Evolutionary conservation across 2,888 invertebrate species (phyloP).

Genomic region (Tribolium freemani): DNA sequence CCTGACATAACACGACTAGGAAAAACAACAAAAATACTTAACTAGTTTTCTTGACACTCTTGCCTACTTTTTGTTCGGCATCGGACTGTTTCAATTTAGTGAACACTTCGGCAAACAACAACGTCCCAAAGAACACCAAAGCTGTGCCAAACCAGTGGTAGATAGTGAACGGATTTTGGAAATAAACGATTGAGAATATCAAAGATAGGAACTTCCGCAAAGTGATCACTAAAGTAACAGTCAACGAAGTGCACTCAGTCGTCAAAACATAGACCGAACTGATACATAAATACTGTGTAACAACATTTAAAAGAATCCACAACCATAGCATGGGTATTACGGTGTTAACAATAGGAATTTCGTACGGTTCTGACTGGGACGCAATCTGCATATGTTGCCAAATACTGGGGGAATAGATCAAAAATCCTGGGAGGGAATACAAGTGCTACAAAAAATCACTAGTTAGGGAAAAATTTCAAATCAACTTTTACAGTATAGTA

Average conservation of each 20-base stretch:
- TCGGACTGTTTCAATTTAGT: slow-evolving; percentile 32
- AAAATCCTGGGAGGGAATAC: slow-evolving; percentile 90
- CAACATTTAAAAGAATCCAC: slow-evolving; percentile 84
- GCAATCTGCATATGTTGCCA: slow-evolving; percentile 82
- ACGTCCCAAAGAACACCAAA: slow-evolving; percentile 92
- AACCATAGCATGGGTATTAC: slow-evolving; percentile 81
- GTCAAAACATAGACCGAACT: slow-evolving; percentile 95
- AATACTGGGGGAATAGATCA: slow-evolving; percentile 84
- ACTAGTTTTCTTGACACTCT: background rate
- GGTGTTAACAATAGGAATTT: slow-evolving; percentile 74
- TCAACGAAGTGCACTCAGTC: slow-evolving; percentile 93
- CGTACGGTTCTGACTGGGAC: slow-evolving; percentile 73
- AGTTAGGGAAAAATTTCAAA: slow-evolving; percentile 18
- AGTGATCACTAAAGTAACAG: slow-evolving; percentile 96
- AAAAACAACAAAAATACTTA: background rate
- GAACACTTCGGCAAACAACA: slow-evolving; percentile 88
- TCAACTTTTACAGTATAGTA: slow-evolving; percentile 79
- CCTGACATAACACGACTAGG: background rate
- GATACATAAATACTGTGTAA: slow-evolving; percentile 95
- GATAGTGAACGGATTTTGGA: slow-evolving; percentile 92
- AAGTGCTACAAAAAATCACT: slow-evolving; percentile 77
- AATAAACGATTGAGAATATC: slow-evolving; percentile 95
- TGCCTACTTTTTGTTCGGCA: background rate
- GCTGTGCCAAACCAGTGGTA: slow-evolving; percentile 93
- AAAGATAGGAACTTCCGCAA: slow-evolving; percentile 95